Conservation (phyloP, 2,888 invertebrate genomes). For the Harpalus rubripes region DNA sequence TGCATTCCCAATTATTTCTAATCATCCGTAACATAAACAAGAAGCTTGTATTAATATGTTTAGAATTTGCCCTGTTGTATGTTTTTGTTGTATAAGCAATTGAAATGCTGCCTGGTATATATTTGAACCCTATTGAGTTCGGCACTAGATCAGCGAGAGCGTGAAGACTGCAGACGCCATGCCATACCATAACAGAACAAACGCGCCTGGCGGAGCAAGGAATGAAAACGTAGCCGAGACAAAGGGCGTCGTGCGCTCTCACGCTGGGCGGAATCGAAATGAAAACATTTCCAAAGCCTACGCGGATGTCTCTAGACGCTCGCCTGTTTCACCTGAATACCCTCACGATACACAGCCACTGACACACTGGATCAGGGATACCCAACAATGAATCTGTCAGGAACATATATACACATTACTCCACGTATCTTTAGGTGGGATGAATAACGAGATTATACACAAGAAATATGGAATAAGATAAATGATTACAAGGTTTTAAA, state of each 20-base stretch:
- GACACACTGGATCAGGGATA: slow-evolving; percentile 2
- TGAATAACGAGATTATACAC: neutral
- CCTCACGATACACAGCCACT: slow-evolving; percentile 37
- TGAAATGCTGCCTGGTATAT: neutral
- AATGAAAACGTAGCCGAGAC: slow-evolving; percentile 67
- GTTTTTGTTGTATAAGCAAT: neutral
- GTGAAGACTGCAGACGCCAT: slow-evolving; percentile 27
- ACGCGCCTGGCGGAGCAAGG: slow-evolving; percentile 25
- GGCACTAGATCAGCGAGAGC: slow-evolving; percentile 15
- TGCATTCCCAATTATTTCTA: too few species aligned
- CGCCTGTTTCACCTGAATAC: slow-evolving; percentile 33
- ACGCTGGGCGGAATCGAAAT: slow-evolving; percentile 67
- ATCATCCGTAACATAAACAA: too few species aligned
- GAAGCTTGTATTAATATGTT: too few species aligned
- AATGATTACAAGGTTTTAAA: too few species aligned
- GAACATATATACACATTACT: neutral
- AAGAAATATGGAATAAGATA: neutral
- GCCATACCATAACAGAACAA: slow-evolving; percentile 6
- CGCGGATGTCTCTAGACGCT: slow-evolving; percentile 29
- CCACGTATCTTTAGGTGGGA: neutral
- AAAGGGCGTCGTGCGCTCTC: slow-evolving; percentile 52
- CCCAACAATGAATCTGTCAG: slow-evolving; percentile 18
- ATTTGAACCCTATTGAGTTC: neutral
- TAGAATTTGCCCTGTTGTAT: too few species aligned
- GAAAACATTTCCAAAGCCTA: slow-evolving; percentile 65